Conservation (phyloP, 2,113 vertebrate species). For the Psilopogon haemacephalus region DNA sequence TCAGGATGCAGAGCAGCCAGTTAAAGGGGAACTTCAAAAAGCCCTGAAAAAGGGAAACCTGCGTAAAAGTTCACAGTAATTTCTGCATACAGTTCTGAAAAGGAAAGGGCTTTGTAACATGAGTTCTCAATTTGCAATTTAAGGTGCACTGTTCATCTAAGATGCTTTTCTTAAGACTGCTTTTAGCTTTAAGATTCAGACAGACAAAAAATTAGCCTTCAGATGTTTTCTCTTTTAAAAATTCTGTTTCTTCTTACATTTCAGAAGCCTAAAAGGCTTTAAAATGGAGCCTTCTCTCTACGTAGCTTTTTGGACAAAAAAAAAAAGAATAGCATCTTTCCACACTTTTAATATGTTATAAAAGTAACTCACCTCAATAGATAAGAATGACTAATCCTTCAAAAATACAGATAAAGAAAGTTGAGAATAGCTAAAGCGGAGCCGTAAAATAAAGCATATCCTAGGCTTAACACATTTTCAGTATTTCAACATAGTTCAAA, state of each 20-base stretch:
- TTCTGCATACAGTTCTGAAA: constrained; percentile 40
- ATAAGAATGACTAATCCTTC: constrained; percentile 14
- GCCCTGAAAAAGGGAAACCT: constrained; percentile 48
- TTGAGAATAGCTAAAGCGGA: neutral
- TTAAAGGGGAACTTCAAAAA: constrained; percentile 69
- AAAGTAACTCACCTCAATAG: constrained; percentile 6
- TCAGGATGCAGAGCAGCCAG: constrained; percentile 60
- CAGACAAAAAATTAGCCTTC: constrained; percentile 55
- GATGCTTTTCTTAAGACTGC: constrained; percentile 54
- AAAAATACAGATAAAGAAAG: constrained; percentile 26
- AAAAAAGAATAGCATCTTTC: constrained; percentile 40
- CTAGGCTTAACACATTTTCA: neutral
- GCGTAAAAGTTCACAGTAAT: constrained; percentile 57
- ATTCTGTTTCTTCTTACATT: constrained; percentile 53
- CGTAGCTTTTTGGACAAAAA: neutral
- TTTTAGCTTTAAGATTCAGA: constrained; percentile 52
- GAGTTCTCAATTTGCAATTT: constrained; percentile 63
- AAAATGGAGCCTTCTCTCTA: constrained; percentile 27
- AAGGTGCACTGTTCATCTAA: constrained; percentile 56
- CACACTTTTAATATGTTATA: neutral
- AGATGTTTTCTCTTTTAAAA: constrained; percentile 59
- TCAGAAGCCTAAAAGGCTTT: constrained; percentile 20
- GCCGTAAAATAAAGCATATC: neutral
- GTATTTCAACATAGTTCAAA: neutral
- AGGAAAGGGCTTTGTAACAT: constrained; percentile 53